A percentile compares a stretch with the other conserved stretches of the same genome.
Evolutionary conservation across 1,140 invertebrate genomes (phyloP).

Genomic region (Colletes latitarsis): DNA sequence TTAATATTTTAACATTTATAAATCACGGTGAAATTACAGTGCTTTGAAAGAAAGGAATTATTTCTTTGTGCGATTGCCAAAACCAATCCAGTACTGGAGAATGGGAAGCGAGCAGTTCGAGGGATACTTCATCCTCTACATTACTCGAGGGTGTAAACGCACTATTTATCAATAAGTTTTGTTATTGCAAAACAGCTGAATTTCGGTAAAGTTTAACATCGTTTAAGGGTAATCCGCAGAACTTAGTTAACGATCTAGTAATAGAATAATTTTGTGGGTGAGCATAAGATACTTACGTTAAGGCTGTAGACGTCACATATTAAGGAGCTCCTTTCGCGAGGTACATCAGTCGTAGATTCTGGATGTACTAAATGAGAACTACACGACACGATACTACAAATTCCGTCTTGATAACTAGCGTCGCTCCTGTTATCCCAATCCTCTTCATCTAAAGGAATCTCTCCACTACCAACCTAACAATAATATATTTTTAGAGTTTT

Average conservation of each 20-base stretch:
- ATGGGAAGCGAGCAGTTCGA: too few relatives aligned
- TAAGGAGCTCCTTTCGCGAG: constrained; percentile 80
- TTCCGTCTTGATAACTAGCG: constrained; percentile 66
- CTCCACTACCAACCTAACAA: constrained; percentile 88
- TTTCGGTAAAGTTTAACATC: too few relatives aligned
- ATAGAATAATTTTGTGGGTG: constrained; percentile 2
- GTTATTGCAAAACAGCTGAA: too few relatives aligned
- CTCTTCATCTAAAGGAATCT: constrained; percentile 89
- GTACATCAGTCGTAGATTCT: constrained; percentile 42
- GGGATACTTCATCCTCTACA: too few relatives aligned
- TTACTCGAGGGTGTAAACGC: too few relatives aligned
- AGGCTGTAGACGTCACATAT: constrained; percentile 85
- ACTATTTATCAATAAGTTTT: too few relatives aligned
- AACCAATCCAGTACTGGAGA: too few relatives aligned
- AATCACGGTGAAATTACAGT: too few relatives aligned
- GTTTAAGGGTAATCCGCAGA: too few relatives aligned
- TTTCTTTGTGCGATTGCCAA: too few relatives aligned
- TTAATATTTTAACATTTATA: too few relatives aligned
- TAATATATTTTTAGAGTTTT: background rate
- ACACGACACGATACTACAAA: constrained; percentile 68
- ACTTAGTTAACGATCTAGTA: background rate
- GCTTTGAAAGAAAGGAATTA: too few relatives aligned
- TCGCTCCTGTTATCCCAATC: constrained; percentile 86
- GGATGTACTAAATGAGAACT: constrained; percentile 71
- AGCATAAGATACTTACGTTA: constrained; percentile 51